Evolutionary conservation across 2,888 invertebrate species (phyloP), one percentile per base, ranked within the genome.

Genomic region (Chirona hameri): DNA sequence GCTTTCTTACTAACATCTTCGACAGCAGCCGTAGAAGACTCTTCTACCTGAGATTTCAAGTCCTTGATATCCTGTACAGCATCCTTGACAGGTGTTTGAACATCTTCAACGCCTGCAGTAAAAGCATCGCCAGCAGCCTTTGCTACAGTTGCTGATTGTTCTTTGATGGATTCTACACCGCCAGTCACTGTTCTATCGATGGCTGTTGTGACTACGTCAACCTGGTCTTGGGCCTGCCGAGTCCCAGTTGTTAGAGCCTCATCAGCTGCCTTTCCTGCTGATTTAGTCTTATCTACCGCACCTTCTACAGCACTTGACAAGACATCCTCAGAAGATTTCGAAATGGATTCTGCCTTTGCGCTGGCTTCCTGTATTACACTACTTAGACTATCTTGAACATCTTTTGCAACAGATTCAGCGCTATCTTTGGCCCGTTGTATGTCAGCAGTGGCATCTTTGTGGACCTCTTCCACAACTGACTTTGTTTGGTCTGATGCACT

Each of bases 281-380:
- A 52, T 15, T 46, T 48, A 48, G n/a, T 29, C 21, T 14, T 76
- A 27, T 12, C 14, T 5, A 24, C 29, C 10, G 55, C 72, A 76
- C 27, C 29, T 18, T 27, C 46, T 21, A 76, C 76, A 76, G 14
- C 72, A 31, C 39, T 55, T 39, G 31, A 21, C 39, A 69, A 72
- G 24, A 52, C 72, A 39, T 72, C 95, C 84, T 95, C 88, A 0
- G 95, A 95, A 0, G 95, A 94, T 0, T 95, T 95, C 3, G 95
- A 95, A 7, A 24, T 24, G 24, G 21, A 12, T 24, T 60, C 60
- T 21, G 60, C 60, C 60, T 24, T 21, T 60, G 24, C 60, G 7
- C 7, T 60, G 7, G 9, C 24, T 21, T 60, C 60, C 18, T 60
- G 7, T 0, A 7, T 24, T 21, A 1, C 9, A 24, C 24, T 24